phyloP scores from a whole-genome alignment of 2,113 vertebrate species.

The Meriones unguiculatus region DNA sequence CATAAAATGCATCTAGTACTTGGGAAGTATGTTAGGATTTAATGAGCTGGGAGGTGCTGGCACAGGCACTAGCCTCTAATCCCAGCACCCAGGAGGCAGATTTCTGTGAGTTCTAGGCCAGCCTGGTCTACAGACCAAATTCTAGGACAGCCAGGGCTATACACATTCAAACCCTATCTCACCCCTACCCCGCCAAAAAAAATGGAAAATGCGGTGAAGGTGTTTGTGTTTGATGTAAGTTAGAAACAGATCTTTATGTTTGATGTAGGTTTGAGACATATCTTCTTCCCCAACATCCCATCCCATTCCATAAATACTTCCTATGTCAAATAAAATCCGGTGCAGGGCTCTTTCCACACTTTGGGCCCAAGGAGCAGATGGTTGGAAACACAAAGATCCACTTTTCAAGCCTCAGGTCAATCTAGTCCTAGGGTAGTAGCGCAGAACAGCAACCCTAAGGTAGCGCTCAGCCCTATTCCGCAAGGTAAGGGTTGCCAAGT shows the following conservation, averaged over 20 bases:
- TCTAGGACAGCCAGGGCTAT: not conserved
- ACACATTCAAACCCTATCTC: too few species aligned
- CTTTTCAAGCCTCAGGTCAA: not conserved
- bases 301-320: slow-evolving; percentile 71
- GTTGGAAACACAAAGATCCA: slow-evolving; percentile 7
- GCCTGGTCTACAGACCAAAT: not conserved
- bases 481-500: slow-evolving; percentile 66
- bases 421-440: not conserved
- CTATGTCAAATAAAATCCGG: slow-evolving; percentile 37
- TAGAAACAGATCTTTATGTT: not conserved
- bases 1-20: slow-evolving; percentile 18
- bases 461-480: not conserved
- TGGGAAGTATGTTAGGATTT: not conserved
- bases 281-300: not conserved
- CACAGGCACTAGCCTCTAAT: not conserved
- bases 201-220: slow-evolving; percentile 20
- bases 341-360: slow-evolving; percentile 13
- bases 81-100: not conserved
- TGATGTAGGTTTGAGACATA: not conserved
- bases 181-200: not conserved
- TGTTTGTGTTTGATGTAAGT: not conserved
- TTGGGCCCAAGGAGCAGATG: not conserved
- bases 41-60: not conserved
- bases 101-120: not conserved
- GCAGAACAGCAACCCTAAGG: not conserved